Evolutionary conservation across 2,888 invertebrate species (phyloP).

Genomic region (Hemicrepidius hirtus): DNA sequence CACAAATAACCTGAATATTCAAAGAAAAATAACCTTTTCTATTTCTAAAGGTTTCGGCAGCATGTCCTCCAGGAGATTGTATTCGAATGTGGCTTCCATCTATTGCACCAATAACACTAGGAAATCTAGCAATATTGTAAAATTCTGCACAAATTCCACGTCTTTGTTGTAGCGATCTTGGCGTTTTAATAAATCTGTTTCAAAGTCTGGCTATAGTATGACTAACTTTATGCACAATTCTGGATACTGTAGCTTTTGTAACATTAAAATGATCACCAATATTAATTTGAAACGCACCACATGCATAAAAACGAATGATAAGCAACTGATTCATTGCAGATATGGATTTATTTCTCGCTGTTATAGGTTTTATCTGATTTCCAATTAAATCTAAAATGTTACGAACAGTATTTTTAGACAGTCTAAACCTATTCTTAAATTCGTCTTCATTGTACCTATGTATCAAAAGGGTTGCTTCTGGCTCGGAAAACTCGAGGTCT

Average conservation of each 20-base stretch:
- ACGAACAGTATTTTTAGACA: background rate
- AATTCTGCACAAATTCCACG: slow-evolving; percentile 14
- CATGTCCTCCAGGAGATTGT: slow-evolving; percentile 14
- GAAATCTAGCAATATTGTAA: slow-evolving; percentile 7
- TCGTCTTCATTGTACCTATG: background rate
- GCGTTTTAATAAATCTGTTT: slow-evolving; percentile 12
- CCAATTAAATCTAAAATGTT: too few species aligned
- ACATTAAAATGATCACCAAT: slow-evolving; percentile 14
- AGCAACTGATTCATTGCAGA: background rate
- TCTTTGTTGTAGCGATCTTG: slow-evolving; percentile 3
- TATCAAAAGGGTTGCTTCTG: background rate
- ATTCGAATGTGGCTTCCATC: slow-evolving; percentile 3
- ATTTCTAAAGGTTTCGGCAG: too few species aligned
- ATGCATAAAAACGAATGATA: too few species aligned
- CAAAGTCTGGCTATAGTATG: slow-evolving; percentile 14
- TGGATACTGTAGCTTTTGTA: slow-evolving; percentile 17
- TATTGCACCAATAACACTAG: slow-evolving; percentile 1
- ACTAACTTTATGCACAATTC: slow-evolving; percentile 18
- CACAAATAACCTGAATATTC: slow-evolving; percentile 21
- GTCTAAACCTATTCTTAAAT: background rate
- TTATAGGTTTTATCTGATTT: background rate
- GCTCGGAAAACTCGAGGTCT: background rate
- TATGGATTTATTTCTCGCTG: background rate
- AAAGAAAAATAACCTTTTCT: too few species aligned
- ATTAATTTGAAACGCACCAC: too few species aligned